Conservation (phyloP, 2,797 vertebrate species). For the Ceryle rudis region DNA sequence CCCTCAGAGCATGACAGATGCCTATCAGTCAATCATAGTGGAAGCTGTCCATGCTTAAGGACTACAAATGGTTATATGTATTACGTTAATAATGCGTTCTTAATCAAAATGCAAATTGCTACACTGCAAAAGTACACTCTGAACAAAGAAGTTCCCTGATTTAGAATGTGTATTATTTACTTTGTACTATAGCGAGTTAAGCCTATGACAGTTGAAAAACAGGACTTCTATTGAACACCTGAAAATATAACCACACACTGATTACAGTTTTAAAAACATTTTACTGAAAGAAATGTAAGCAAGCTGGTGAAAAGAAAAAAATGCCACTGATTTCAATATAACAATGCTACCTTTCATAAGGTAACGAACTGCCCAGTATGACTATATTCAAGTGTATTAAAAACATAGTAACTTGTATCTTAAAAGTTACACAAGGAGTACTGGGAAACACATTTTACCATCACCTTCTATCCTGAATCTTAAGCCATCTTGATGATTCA, state of each 20-base stretch:
- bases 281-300: constrained; percentile 47
- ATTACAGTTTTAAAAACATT: constrained; percentile 40
- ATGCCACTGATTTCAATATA: background rate
- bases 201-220: constrained; percentile 49
- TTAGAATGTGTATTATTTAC: constrained; percentile 38
- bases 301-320: background rate
- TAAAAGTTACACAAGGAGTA: constrained; percentile 52
- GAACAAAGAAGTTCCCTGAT: constrained; percentile 30
- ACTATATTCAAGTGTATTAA: constrained; percentile 7
- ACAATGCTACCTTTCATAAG: background rate
- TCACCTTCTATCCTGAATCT: background rate
- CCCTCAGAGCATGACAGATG: background rate
- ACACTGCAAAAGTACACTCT: constrained; percentile 8
- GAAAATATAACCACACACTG: constrained; percentile 9
- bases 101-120: constrained; percentile 69
- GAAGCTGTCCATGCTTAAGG: background rate
- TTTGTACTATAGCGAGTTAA: constrained; percentile 60
- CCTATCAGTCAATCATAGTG: background rate
- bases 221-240: constrained; percentile 53
- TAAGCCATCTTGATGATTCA: background rate
- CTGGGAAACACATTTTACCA: background rate
- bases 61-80: background rate
- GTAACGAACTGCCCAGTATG: background rate
- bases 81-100: constrained; percentile 23
- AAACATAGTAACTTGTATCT: constrained; percentile 43